phyloP scores from a whole-genome alignment of 2,888 invertebrate species.

The Campoplex capitator region DNA sequence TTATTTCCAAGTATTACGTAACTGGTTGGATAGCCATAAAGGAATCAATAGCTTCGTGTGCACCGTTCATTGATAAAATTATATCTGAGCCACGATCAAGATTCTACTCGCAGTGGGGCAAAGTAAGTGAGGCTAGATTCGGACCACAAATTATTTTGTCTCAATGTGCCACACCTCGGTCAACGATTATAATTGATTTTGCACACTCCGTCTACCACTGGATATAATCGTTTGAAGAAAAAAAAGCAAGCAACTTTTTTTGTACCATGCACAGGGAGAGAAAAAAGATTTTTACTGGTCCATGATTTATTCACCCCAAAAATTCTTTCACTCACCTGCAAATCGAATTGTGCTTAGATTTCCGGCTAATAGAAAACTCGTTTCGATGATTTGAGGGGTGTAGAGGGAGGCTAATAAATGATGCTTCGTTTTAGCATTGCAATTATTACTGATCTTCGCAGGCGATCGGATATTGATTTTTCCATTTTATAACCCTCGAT shows the following conservation, averaged over 20 bases:
- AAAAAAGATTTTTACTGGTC: slow-evolving; percentile 8
- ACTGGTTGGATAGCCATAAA: slow-evolving; percentile 2
- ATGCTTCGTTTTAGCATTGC: slow-evolving; percentile 13
- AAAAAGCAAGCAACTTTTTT: slow-evolving; percentile 12
- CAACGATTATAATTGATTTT: slow-evolving; percentile 35
- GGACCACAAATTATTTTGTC: slow-evolving; percentile 40
- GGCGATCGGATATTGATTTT: slow-evolving; percentile 4
- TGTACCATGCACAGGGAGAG: neutral
- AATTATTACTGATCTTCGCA: slow-evolving; percentile 17
- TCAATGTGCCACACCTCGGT: slow-evolving; percentile 17
- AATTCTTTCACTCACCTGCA: slow-evolving; percentile 55
- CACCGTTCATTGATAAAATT: slow-evolving; percentile 1
- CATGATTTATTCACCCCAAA: slow-evolving; percentile 7
- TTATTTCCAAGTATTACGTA: slow-evolving; percentile 25
- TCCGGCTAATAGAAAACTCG: slow-evolving; percentile 50
- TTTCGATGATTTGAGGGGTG: slow-evolving; percentile 35
- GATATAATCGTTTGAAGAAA: neutral
- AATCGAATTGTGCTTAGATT: slow-evolving; percentile 38
- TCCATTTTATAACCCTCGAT: slow-evolving; percentile 42
- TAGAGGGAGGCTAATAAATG: neutral
- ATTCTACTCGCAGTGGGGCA: neutral
- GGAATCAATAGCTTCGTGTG: neutral
- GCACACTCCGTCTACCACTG: slow-evolving; percentile 9
- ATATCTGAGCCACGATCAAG: neutral
- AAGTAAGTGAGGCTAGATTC: neutral